Evolutionary conservation across 64 coral and sea anemone species (phyloP), one percentile per base, ranked within the genome.

Genomic region (Stichodactyla mertensii): DNA sequence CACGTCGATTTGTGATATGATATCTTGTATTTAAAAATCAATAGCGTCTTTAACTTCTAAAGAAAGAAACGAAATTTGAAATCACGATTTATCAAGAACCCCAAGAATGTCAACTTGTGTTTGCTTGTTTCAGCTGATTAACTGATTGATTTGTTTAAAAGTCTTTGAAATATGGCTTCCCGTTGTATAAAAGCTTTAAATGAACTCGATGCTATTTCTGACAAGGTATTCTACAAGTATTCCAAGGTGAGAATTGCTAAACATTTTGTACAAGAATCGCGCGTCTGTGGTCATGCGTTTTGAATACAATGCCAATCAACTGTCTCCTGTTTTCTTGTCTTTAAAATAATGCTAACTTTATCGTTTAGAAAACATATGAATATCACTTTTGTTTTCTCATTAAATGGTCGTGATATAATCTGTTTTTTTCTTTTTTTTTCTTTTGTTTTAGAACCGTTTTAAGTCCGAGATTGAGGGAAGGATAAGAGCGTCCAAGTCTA

Each of bases 201-300:
- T 23, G 94, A 97, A 27, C 85, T 97, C 79, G 94, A 97, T 83
- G 88, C 77, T 62, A 97, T 97, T 54, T 97, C 94, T 14, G 84
- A 90, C 61, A 92, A 85, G 55, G 92, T 97, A 28, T 89, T 87
- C 69, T 89, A 87, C 69, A 97, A 97, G 24, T 87, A 90, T 86
- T 97, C 94, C 10, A 90, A 87, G 77, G 94, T 96, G 84, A 92
- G 81, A 74, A 2, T 26, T 15, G 26, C 18, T 45, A n/a, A 66
- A 59, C 19, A 66, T 66, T n/a, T 66, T 66, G 18, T 22, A 66
- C 62, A 22, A 66, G 22, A n/a, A n/a, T 66, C 20, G 36, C 36
- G 36, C 36, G 36, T 45, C 36, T 45, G 36, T 45, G 36, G 36
- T 45, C 1, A n/a, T 66, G 19, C 0, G 62, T 66, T n/a, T 66